Percentiles rank a stretch among this genome's conserved stretches.
Evolutionary conservation across 1,140 invertebrate species (phyloP).

Genomic region (Eumeta japonica): DNA sequence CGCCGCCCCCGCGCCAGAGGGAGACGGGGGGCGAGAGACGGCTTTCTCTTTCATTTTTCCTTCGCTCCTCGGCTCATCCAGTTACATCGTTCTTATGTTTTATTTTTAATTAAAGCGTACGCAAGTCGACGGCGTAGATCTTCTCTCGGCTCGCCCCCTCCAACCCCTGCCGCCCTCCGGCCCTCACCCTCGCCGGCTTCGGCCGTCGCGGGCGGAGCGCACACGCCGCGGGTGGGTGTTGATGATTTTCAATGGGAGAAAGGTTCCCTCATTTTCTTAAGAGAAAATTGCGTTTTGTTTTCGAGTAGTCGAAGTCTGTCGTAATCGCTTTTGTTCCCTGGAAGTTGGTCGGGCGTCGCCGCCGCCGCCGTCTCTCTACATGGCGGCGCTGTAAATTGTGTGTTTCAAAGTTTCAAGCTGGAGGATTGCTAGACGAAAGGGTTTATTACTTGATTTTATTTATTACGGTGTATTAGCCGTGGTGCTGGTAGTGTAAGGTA

Average conservation of each 20-base stretch:
- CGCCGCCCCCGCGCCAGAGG: constrained; percentile 26
- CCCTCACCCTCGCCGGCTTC: not conserved
- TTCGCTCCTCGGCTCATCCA: constrained; percentile 56
- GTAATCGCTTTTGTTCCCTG: constrained; percentile 56
- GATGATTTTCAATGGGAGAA: constrained; percentile 59
- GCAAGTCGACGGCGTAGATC: constrained; percentile 53
- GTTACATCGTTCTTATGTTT: constrained; percentile 59
- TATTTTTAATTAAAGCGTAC: constrained; percentile 59
- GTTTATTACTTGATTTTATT: no score
- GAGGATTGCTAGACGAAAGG: no score
- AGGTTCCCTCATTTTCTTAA: constrained; percentile 59
- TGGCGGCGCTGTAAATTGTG: constrained; percentile 38
- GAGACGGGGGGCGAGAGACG: constrained; percentile 35
- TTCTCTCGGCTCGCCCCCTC: constrained; percentile 23
- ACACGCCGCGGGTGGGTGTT: constrained; percentile 54
- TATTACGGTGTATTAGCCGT: no score
- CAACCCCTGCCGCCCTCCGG: no score
- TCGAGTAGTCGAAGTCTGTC: constrained; percentile 56
- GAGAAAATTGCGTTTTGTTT: constrained; percentile 59
- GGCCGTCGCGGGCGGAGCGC: constrained; percentile 29
- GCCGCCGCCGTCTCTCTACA: constrained; percentile 30
- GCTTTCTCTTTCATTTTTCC: constrained; percentile 59
- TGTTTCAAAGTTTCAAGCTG: constrained; percentile 39
- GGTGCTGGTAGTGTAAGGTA: no score
- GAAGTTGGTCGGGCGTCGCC: constrained; percentile 41